These are phyloP conservation scores for Linurgus olivaceus DNA, from an alignment of 2,797 vertebrate genomes.

Conservation along the genomic window DNA sequence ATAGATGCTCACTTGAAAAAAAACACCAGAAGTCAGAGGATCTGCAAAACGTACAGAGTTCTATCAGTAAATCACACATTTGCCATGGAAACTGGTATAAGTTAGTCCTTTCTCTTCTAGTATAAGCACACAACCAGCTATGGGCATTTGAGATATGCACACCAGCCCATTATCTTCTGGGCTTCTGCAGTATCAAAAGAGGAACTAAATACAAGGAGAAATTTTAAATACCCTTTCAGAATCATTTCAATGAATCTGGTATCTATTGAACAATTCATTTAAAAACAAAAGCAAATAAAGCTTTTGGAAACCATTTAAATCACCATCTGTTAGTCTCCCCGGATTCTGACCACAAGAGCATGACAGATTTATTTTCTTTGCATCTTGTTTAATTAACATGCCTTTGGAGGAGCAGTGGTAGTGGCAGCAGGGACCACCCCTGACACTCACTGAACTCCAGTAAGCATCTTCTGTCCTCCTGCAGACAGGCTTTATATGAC, in stretches of 20 bases:
- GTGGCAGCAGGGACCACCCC: neutral
- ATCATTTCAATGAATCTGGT: neutral
- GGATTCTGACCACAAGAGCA: neutral
- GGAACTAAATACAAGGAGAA: neutral
- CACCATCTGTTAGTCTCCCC: neutral
- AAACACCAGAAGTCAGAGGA: neutral
- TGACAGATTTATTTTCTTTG: neutral
- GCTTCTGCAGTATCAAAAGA: neutral
- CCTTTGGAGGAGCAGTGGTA: neutral
- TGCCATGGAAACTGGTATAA: neutral
- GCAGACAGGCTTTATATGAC: conserved; percentile 24
- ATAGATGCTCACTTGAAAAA: neutral
- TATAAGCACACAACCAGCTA: neutral
- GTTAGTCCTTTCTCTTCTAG: neutral
- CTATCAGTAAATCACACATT: neutral
- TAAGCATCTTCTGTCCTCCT: neutral
- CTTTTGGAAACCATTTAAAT: neutral
- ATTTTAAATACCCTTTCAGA: neutral
- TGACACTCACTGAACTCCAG: neutral
- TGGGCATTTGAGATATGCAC: neutral
- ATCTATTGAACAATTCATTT: neutral
- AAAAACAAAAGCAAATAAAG: neutral
- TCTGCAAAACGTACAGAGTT: neutral
- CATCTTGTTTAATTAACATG: neutral
- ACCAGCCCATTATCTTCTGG: neutral